These are phyloP conservation scores for Remorina albescens DNA, from an alignment of 2,797 vertebrate species.

Conservation along the genomic window DNA sequence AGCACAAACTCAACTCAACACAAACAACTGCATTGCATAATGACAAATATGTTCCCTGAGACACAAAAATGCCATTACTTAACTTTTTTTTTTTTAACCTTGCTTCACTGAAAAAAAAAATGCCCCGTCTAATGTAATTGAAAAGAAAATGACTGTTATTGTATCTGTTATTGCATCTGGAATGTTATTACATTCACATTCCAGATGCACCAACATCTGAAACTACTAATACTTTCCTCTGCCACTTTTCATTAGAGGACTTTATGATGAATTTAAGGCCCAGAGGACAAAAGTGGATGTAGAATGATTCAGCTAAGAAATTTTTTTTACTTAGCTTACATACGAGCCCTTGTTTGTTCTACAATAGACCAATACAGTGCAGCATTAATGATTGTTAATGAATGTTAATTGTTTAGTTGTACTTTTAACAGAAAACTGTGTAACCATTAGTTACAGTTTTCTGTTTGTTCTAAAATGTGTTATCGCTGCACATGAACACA, in stretches of 20 bases:
- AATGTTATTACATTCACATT: background rate
- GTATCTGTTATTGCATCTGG: no score
- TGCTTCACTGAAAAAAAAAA: constrained; percentile 4
- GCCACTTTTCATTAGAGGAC: background rate
- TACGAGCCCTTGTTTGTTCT: background rate
- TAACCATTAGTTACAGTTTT: background rate
- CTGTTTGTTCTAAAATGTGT: constrained; percentile 17
- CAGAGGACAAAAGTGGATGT: background rate
- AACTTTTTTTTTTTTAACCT: no score
- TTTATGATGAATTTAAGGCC: background rate
- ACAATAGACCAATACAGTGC: background rate
- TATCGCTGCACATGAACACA: background rate
- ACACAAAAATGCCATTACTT: no score
- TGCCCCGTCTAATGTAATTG: background rate
- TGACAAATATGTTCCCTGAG: background rate
- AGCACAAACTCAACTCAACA: background rate
- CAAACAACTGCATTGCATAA: constrained; percentile 16
- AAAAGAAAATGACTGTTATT: background rate
- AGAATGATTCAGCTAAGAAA: background rate
- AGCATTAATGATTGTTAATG: background rate
- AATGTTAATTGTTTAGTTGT: background rate
- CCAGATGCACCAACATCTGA: background rate
- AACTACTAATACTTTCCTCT: background rate
- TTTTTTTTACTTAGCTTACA: background rate
- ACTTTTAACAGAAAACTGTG: background rate